Evolutionary conservation across 2,888 invertebrate genomes (phyloP).

Genomic region (Tachina grossa): DNA sequence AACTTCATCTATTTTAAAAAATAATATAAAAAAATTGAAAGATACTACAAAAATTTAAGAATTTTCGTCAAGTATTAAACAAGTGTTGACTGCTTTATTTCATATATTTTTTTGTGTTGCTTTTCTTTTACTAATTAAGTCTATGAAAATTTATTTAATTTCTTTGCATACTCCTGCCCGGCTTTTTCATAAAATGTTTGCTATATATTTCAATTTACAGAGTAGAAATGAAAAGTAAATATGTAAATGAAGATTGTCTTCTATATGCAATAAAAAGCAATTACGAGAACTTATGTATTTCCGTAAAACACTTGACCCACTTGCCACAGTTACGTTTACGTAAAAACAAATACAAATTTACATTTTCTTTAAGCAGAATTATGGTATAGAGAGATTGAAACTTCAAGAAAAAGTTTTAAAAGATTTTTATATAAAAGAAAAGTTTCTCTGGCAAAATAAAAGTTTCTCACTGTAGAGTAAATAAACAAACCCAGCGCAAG

Average conservation of each 20-base stretch:
- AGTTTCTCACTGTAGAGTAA: too few species aligned
- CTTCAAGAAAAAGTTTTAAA: neutral
- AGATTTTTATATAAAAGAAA: neutral
- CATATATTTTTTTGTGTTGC: neutral
- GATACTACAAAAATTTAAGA: constrained; percentile 32
- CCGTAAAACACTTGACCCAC: constrained; percentile 69
- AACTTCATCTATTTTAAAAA: neutral
- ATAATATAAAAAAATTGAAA: neutral
- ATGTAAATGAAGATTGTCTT: constrained; percentile 28
- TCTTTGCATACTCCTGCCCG: constrained; percentile 17
- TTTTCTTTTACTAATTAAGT: constrained; percentile 46
- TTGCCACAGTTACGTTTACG: constrained; percentile 14
- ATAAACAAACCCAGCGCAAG: too few species aligned
- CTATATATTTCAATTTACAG: neutral
- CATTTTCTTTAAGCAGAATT: neutral
- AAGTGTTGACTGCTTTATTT: constrained; percentile 19
- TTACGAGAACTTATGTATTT: constrained; percentile 67
- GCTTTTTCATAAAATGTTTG: neutral
- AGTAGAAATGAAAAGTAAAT: constrained; percentile 43
- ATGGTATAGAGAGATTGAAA: neutral
- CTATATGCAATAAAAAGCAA: constrained; percentile 55
- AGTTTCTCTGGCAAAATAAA: too few species aligned
- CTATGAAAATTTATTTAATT: constrained; percentile 51
- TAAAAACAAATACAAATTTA: neutral
- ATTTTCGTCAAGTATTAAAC: constrained; percentile 37